Evolutionary conservation across 2,113 vertebrate species (phyloP), one percentile per base, ranked within the genome.

Genomic region (Nycticebus coucang): DNA sequence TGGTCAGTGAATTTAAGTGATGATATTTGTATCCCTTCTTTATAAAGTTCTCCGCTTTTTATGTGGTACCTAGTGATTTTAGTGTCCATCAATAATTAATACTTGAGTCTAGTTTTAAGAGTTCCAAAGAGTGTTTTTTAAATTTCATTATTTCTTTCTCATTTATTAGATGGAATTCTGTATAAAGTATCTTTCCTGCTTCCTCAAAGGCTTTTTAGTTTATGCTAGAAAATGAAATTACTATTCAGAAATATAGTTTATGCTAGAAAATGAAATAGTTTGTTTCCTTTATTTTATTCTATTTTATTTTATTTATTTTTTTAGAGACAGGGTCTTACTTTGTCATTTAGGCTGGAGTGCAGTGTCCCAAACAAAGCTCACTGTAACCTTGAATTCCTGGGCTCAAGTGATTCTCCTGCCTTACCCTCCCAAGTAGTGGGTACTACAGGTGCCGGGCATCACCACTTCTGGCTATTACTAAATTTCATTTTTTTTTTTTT

Each of bases 201-300:
- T 95, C n/a, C 14, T 35, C 37, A 35, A 94, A 45, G 68, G 19
- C 81, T 78, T 24, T 78, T 77, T 87, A 57, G 50, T 79, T 85
- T 80, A 53, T 87, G 45, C 62, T 95, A 57, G 35, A 87, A 90
- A 94, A 90, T 24, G 78, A 35, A 79, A 53, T 93, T 50, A 50
- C 45, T 50, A 50, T 50, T 50, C 8, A 50, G 55, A 78, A 89
- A 66, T 66, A 74, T 12, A 80, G 37, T 84, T 90, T 84, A 53
- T 87, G 55, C 62, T 95, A 57, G 35, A 87, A 90, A 94, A 90
- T 24, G 78, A 35, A 79, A 53, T 93, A 59, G 19, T 14, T 95
- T 59, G 10, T 74, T 91, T 72, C 30, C 8, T 50, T 50, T 50
- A 68, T 68, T 68, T 33, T 50, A 9, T 50, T 50, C 45, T 50